Evolutionary conservation across 2,797 vertebrate species (phyloP), one percentile per base, ranked within the genome.

Genomic region (Eutrigla gurnardus): DNA sequence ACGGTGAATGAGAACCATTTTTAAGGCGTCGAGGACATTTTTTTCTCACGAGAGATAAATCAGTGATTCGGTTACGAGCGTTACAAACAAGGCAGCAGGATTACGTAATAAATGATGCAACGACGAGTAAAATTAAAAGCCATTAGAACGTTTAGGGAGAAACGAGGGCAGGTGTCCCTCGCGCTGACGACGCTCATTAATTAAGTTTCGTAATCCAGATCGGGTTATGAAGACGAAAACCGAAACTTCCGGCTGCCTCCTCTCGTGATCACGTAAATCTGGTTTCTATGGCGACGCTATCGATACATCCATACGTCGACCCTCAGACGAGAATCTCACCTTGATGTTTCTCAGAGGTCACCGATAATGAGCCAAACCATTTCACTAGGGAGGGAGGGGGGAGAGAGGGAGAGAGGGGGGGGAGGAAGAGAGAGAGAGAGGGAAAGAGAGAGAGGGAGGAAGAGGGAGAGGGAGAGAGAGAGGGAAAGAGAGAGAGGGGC

Each of bases 261-360:
- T 39, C 35, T 60, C 3, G 0, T 46, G 11, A 60, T 14, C 8
- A 0, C 5, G 7, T 18, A 37, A 2, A 45, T 12, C 0, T 37
- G 42, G 13, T 15, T 49, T 49, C 36, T 36, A 25, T 25, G 25
- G 25, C 25, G 25, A 25, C 25, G 25, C 25, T 25, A 25, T 25
- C 25, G 1, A 25, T 25, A 25, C 25, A 25, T 71, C 43, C 61
- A n/a, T 59, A 46, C 25, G 10, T 35, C 53, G 55, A 33, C 57
- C 69, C 47, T 81, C 55, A 58, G 47, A 83, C 59, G 68, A 49
- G 72, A 61, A 59, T 64, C 66, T 90, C 81, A 89, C 88, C 86
- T 91, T 92, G 81, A 82, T 83, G 71, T 71, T 61, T 73, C 74
- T 70, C 77, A 80, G 83, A 89, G 93, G 89, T 92, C 87, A 87